Evolutionary conservation across 2,113 vertebrate species (phyloP).

Genomic region (Leptobrachium leishanense): DNA sequence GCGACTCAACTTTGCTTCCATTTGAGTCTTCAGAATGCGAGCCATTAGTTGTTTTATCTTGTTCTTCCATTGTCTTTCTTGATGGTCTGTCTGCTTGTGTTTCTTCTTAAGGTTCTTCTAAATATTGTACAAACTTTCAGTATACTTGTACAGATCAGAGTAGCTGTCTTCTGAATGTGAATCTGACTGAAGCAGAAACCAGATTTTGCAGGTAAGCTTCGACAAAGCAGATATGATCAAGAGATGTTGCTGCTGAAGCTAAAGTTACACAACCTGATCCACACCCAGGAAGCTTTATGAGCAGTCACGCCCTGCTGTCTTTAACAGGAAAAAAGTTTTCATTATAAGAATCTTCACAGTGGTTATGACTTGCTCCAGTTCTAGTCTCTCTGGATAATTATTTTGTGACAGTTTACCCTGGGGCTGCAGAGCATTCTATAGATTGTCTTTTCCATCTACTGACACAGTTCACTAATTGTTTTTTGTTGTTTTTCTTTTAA

Average conservation of each 20-base stretch:
- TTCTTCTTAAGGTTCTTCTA: neutral
- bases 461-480: no score
- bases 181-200: slow-evolving; percentile 50
- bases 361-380: slow-evolving; percentile 29
- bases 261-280: slow-evolving; percentile 65
- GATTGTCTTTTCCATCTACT: neutral
- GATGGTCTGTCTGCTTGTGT: neutral
- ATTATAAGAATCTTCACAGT: slow-evolving; percentile 28
- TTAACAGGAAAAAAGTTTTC: slow-evolving; percentile 58
- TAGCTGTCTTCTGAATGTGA: slow-evolving; percentile 46
- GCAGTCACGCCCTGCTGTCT: slow-evolving; percentile 68
- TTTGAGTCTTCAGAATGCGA: slow-evolving; percentile 12
- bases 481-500: no score
- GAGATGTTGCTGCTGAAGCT: slow-evolving; percentile 57
- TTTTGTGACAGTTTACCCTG: slow-evolving; percentile 20
- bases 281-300: slow-evolving; percentile 62
- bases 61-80: slow-evolving; percentile 34
- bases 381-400: slow-evolving; percentile 16
- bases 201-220: slow-evolving; percentile 47
- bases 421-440: slow-evolving; percentile 1
- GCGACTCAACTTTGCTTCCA: neutral
- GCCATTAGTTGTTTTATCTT: slow-evolving; percentile 31
- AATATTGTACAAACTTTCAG: neutral
- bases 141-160: neutral
- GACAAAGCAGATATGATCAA: slow-evolving; percentile 47